Conservation (phyloP, 1,140 invertebrate species). For the Aphidius ervi region DNA sequence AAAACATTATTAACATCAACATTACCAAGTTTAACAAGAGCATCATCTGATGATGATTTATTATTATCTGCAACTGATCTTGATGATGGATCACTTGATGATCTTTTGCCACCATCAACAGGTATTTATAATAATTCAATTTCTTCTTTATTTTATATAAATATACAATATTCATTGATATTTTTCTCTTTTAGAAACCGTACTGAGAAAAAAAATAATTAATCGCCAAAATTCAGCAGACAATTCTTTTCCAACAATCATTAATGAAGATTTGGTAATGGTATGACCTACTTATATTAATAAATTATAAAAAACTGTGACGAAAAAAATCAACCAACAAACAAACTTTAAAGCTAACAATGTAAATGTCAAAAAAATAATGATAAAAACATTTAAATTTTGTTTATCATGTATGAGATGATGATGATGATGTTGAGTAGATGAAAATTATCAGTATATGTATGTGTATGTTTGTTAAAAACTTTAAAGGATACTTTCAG, state of each 20-base stretch:
- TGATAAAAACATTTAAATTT: too few relatives aligned
- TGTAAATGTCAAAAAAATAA: neutral
- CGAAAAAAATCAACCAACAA: slow-evolving; percentile 20
- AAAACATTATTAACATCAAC: slow-evolving; percentile 77
- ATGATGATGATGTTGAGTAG: too few relatives aligned
- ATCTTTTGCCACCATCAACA: slow-evolving; percentile 51
- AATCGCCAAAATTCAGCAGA: slow-evolving; percentile 51
- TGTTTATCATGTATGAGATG: too few relatives aligned
- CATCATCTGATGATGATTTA: slow-evolving; percentile 80
- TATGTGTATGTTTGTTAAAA: too few relatives aligned
- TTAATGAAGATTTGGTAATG: slow-evolving; percentile 53
- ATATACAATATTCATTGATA: too few relatives aligned
- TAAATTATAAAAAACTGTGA: neutral
- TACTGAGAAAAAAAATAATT: slow-evolving; percentile 48
- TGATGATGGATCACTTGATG: slow-evolving; percentile 67
- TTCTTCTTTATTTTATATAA: neutral
- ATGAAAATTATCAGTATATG: too few relatives aligned
- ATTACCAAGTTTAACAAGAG: slow-evolving; percentile 70
- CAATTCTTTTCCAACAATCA: slow-evolving; percentile 47
- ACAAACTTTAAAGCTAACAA: slow-evolving; percentile 13
- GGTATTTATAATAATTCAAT: slow-evolving; percentile 31
- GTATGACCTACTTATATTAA: slow-evolving; percentile 41
- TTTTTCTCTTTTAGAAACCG: slow-evolving; percentile 38
- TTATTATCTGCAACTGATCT: slow-evolving; percentile 67
- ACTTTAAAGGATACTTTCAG: too few relatives aligned